These are phyloP conservation scores for Pangasius krempfi DNA, from an alignment of 2,797 vertebrate genomes.

Conservation along the genomic window DNA sequence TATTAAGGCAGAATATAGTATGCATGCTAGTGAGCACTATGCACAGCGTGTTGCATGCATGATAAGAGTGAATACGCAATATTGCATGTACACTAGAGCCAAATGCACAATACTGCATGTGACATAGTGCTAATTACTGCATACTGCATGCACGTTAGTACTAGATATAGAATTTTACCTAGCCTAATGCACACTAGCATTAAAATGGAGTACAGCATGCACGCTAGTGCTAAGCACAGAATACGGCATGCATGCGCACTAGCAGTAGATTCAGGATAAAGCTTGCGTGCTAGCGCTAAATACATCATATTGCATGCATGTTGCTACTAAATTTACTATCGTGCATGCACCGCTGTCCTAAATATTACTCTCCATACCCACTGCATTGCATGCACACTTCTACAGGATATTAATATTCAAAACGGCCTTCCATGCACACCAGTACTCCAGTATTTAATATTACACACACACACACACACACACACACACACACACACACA, in stretches of 20 bases:
- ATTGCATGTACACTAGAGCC: background rate
- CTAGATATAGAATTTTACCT: background rate
- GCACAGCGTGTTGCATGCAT: background rate
- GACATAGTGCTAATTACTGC: background rate
- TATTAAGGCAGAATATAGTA: background rate
- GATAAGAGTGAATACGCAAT: background rate
- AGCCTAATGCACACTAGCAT: background rate
- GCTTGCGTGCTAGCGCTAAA: background rate
- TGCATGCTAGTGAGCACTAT: background rate
- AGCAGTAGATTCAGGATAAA: background rate
- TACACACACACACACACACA: background rate
- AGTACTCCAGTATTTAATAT: background rate
- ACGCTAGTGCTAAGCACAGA: background rate
- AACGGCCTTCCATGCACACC: background rate
- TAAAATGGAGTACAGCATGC: background rate
- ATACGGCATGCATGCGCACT: background rate
- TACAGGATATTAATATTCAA: background rate
- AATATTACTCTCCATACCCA: background rate
- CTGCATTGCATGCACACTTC: background rate
- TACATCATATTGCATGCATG: background rate
- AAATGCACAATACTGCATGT: background rate
- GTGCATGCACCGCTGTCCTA: background rate
- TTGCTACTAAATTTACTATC: constrained; percentile 35
- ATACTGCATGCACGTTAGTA: background rate
- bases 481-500: no score